Evolutionary conservation across 2,113 vertebrate species (phyloP), one percentile per base, ranked within the genome.

Genomic region (Chitala chitala): DNA sequence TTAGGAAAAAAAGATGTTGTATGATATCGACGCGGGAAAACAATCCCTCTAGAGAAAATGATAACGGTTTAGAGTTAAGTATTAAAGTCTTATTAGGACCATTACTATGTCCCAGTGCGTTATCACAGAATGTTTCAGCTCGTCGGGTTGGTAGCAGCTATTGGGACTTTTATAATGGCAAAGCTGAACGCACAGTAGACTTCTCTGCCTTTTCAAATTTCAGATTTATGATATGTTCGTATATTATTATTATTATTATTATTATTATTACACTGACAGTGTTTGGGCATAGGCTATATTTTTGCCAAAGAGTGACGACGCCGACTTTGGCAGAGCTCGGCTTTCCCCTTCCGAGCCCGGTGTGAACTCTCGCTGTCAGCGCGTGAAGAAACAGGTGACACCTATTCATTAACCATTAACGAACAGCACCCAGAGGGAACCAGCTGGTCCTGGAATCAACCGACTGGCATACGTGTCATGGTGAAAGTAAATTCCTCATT

Each of bases 321-420:
- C 20, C 22, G 22, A 44, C 36, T 68, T 71, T 78, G 78, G 78
- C 78, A 65, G 40, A 74, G 69, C 77, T 54, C 22, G 20, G 64
- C 51, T 6, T 15, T 29, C 40, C 56, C 61, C 53, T 29, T 33
- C 24, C 20, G 36, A n/a, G 74, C 31, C 33, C 53, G 56, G 55
- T 81, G 79, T 61, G 81, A 80, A 75, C 73, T 75, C 72, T 75
- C 75, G 24, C 75, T 38, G 66, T 73, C 65, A 72, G 73, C 71
- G 65, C 73, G 42, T 71, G 71, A 75, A 78, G 75, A 71, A 81
- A 78, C 82, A 81, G 82, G 79, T 80, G 78, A 81, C 75, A 75
- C 75, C 79, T 78, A 78, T 83, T 83, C 82, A 83, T 80, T 83
- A 79, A 61, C 66, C 78, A 83, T 81, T 78, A 83, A 75, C 76